phyloP scores from a whole-genome alignment of 2,888 invertebrate genomes.

The Drosophila pullipes region DNA sequence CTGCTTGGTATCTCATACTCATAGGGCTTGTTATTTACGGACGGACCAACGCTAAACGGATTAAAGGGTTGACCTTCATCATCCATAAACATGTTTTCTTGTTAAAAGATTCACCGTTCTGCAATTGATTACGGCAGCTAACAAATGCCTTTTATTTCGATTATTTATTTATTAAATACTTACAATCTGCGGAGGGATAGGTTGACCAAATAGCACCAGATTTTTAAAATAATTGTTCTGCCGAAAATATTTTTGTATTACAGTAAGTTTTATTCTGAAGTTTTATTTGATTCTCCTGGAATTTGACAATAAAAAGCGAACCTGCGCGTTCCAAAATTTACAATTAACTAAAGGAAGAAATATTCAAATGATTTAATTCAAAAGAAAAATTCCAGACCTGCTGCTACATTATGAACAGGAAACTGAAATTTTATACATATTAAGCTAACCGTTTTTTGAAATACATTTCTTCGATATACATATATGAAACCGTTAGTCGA shows the following conservation, averaged over 20 bases:
- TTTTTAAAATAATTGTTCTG: neutral
- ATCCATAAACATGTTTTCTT: slow-evolving; percentile 49
- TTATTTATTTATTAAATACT: neutral
- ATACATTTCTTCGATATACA: neutral
- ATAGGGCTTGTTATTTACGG: slow-evolving; percentile 7
- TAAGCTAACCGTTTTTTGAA: too few species aligned
- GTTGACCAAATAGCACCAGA: neutral
- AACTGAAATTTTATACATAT: neutral
- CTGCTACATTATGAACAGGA: neutral
- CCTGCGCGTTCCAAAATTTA: slow-evolving; percentile 8
- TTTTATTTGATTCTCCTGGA: slow-evolving; percentile 16
- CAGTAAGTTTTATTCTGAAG: neutral
- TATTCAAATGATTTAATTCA: neutral
- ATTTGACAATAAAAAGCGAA: slow-evolving; percentile 3
- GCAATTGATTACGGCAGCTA: neutral
- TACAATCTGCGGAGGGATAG: neutral
- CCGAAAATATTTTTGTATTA: slow-evolving; percentile 7
- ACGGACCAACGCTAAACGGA: slow-evolving; percentile 58
- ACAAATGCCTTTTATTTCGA: neutral
- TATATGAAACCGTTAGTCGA: neutral
- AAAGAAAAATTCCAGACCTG: neutral
- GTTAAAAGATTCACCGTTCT: neutral
- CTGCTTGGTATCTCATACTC: slow-evolving; percentile 43
- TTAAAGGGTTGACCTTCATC: slow-evolving; percentile 46
- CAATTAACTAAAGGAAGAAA: slow-evolving; percentile 7